These are phyloP conservation scores for Larimichthys crocea DNA, from an alignment of 2,113 vertebrate genomes.

Conservation along the genomic window DNA sequence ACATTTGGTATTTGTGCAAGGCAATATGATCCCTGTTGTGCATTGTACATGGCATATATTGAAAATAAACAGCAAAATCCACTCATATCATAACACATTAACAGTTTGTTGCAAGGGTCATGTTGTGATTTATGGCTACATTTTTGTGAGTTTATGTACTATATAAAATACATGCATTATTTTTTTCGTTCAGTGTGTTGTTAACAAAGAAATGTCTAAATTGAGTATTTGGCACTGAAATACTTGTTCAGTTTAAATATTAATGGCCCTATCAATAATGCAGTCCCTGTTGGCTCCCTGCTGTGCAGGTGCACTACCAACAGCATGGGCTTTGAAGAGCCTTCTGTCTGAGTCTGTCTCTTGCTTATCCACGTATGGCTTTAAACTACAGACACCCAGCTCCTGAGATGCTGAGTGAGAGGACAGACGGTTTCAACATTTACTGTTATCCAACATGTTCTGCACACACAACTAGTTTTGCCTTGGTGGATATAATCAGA, in stretches of 20 bases:
- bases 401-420: conserved; percentile 21
- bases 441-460: not conserved
- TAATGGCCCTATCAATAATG: conserved; percentile 43
- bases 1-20: not conserved
- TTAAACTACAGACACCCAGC: conserved; percentile 9
- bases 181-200: not conserved
- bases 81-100: not conserved
- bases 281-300: not conserved
- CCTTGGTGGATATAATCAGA: not conserved
- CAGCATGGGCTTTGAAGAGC: conserved; percentile 45
- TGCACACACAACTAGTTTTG: not conserved
- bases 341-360: conserved; percentile 15
- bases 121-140: not conserved
- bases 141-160: not conserved
- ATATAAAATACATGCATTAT: not conserved
- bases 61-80: not conserved
- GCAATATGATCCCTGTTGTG: not conserved
- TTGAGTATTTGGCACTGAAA: not conserved
- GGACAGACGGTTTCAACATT: conserved; percentile 43
- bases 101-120: not conserved
- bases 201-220: not conserved
- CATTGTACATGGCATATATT: not conserved
- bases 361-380: not conserved
- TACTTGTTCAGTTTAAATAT: conserved; percentile 16
- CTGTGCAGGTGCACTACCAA: conserved; percentile 23